Base-by-base conservation (phyloP, 2,113 vertebrate species). In the Ammodytes dubius region DNA sequence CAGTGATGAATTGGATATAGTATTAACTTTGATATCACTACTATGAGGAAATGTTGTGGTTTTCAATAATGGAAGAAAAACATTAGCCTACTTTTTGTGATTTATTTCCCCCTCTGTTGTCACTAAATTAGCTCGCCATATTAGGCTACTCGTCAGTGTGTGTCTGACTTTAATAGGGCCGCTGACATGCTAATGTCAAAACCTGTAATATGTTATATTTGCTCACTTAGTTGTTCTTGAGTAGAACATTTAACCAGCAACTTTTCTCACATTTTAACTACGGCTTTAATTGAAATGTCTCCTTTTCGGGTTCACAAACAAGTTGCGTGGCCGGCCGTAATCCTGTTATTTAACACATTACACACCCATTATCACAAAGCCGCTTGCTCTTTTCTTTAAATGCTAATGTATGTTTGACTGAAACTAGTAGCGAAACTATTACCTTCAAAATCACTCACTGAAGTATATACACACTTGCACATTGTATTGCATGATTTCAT, bases 371-470 rank as follows among this genome's bases (percentile, higher is more conserved):
- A 75, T 83, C 69, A 69, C 69, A 60, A 50, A 70, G 64, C 50
- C 63, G 9, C 54, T 79, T 37, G 19, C 71, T 57, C 15, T 47
- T 74, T 47, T 74, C 42, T 67, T 74, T 47, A 73, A 77, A 82
- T 68, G 79, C 49, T 82, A 80, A 85, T 87, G 69, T 27, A n/a
- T 39, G 69, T 27, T 15, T 39, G 45, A 15, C 74, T 82, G 74
- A 1, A 12, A 27, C 27, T 27, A 27, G 27, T 27, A 27, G 60
- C 71, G 73, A 89, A 84, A 82, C 74, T 35, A 7, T 70, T 27
- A 7, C 57, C 76, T 69, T 71, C 40, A 72, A 53, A 82, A 47
- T 52, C 74, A 74, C 75, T n/a, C 5, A 67, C 73, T 53, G 35
- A 40, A 67, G 58, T 54, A 59, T 57, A 85, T 56, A 39, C 2